Conservation (phyloP, 2,797 vertebrate species). For the Cynopterus sphinx region DNA sequence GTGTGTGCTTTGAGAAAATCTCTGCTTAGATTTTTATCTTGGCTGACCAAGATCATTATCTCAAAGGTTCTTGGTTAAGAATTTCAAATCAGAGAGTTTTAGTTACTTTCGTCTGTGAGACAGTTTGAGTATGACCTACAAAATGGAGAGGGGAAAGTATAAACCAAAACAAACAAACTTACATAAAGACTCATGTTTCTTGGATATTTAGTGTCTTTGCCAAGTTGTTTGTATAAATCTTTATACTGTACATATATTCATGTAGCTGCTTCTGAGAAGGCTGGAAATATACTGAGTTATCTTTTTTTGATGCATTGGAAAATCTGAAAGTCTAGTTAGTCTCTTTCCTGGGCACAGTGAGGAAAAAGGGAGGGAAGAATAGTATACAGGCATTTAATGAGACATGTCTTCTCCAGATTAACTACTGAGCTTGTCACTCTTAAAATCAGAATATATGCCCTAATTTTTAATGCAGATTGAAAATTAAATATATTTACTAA, state of each 20-base stretch:
- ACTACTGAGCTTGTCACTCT: not conserved
- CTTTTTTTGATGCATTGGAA: not conserved
- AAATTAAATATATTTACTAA: not conserved
- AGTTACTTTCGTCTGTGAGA: not conserved
- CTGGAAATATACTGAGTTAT: not conserved
- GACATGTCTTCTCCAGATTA: not conserved
- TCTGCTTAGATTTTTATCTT: conserved; percentile 23
- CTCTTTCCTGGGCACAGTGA: not conserved
- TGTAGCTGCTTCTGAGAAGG: not conserved
- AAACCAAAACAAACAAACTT: not conserved
- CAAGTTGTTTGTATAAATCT: not conserved
- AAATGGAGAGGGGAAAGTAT: not conserved
- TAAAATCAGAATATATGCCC: not conserved
- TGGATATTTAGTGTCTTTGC: not conserved
- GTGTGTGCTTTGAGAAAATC: not conserved
- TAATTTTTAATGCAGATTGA: not conserved
- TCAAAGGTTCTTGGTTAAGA: not conserved
- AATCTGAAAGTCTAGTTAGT: not conserved
- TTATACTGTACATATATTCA: not conserved
- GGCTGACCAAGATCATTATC: conserved; percentile 12
- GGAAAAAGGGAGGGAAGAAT: not conserved
- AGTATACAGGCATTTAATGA: not conserved
- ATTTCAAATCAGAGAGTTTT: conserved; percentile 13
- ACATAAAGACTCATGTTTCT: not conserved
- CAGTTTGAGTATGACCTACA: not conserved